These are phyloP conservation scores for Solea senegalensis DNA, from an alignment of 2,113 vertebrate genomes.

Conservation along the genomic window DNA sequence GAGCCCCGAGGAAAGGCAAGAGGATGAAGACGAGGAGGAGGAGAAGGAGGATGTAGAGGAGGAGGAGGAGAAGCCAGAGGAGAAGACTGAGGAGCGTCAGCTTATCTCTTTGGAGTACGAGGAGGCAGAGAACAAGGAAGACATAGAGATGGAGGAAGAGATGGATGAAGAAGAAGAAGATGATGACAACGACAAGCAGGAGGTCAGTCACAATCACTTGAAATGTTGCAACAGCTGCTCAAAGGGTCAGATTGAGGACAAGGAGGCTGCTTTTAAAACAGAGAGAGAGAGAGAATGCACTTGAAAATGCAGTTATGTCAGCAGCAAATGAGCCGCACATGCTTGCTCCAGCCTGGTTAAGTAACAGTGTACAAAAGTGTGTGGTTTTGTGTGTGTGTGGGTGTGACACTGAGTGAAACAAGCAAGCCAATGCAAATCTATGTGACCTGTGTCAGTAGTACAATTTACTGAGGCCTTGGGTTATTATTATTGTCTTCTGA, in stretches of 20 bases:
- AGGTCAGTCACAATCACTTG: not conserved
- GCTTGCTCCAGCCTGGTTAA: slow-evolving; percentile 45
- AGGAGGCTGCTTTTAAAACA: slow-evolving; percentile 14
- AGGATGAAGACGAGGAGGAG: not conserved
- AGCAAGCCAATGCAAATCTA: slow-evolving; percentile 3
- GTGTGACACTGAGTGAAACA: slow-evolving; percentile 19
- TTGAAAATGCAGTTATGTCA: slow-evolving; percentile 20
- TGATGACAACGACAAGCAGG: not conserved
- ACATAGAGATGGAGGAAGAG: not conserved
- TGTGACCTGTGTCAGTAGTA: not conserved
- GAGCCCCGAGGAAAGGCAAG: not conserved
- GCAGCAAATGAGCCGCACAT: not conserved
- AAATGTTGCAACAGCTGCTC: not conserved
- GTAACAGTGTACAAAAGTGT: not conserved
- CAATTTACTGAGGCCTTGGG: not conserved
- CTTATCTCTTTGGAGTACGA: not conserved
- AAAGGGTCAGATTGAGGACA: not conserved
- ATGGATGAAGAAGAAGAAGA: slow-evolving; percentile 13
- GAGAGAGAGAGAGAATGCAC: slow-evolving; percentile 21
- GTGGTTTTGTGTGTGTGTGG: slow-evolving; percentile 1
- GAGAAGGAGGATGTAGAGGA: not conserved
- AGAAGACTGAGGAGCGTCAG: not conserved
- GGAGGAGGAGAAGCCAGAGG: not conserved
- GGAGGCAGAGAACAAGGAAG: not conserved
- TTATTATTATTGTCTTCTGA: not conserved